A percentile compares a stretch with the other conserved stretches of the same genome.
Conservation (phyloP, 2,797 vertebrate genomes). For the Pantherophis vulpinus region DNA sequence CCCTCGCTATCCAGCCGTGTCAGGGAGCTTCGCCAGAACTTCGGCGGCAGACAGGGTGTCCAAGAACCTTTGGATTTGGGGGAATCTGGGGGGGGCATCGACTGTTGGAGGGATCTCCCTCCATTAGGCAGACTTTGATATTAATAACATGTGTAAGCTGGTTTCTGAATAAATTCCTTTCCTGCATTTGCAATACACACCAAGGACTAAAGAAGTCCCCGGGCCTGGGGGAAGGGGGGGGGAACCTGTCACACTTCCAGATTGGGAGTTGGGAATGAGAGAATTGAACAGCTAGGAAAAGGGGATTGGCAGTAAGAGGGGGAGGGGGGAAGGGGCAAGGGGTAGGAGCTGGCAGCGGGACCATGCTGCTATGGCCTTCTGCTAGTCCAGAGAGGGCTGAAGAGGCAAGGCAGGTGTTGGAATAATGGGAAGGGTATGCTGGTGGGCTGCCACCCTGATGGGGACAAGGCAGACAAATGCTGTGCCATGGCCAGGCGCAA, state of each 20-base stretch:
- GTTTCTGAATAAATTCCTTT: neutral
- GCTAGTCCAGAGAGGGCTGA: neutral
- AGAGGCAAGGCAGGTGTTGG: neutral
- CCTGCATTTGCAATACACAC: neutral
- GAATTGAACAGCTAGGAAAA: neutral
- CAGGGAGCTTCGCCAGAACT: neutral
- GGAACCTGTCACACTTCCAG: neutral
- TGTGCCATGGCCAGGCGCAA: neutral
- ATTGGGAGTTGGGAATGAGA: neutral
- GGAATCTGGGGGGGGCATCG: neutral
- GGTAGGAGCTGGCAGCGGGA: neutral
- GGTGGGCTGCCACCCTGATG: neutral
- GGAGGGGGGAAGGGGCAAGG: neutral
- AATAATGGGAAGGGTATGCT: neutral
- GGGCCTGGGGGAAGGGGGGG: neutral
- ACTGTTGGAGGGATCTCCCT: neutral
- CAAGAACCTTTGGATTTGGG: neutral
- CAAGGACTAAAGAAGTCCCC: neutral
- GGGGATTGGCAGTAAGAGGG: neutral
- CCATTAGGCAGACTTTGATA: neutral
- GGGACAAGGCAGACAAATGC: neutral
- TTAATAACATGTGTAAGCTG: neutral
- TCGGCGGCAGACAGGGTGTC: neutral
- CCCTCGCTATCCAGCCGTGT: neutral
- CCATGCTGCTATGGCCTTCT: neutral